phyloP scores from a whole-genome alignment of 2,888 invertebrate species.

The Chydorus sphaericus region DNA sequence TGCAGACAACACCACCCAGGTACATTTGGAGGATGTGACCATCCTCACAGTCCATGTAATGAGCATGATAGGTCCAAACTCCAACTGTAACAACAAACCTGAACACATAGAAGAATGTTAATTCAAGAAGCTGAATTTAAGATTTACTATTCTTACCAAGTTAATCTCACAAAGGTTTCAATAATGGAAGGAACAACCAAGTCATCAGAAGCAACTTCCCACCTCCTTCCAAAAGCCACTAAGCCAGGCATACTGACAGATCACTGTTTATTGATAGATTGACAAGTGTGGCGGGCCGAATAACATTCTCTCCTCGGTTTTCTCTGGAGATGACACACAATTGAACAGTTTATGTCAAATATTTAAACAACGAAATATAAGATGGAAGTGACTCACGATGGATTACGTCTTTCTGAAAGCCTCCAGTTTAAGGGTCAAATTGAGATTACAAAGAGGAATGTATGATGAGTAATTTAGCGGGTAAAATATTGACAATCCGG shows the following conservation, averaged over 20 bases:
- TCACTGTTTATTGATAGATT: background rate
- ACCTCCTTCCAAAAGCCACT: conserved; percentile 34
- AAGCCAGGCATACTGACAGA: conserved; percentile 34
- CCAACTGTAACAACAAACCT: conserved; percentile 51
- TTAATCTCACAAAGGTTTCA: conserved; percentile 31
- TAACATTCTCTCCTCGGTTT: background rate
- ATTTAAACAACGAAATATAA: too few relatives aligned
- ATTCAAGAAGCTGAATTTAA: background rate
- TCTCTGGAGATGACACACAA: too few relatives aligned
- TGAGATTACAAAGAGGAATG: too few relatives aligned
- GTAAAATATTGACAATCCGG: too few relatives aligned
- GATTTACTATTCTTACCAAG: conserved; percentile 29
- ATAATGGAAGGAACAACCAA: conserved; percentile 36
- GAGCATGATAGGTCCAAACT: conserved; percentile 46
- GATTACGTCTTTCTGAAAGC: too few relatives aligned
- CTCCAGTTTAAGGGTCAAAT: too few relatives aligned
- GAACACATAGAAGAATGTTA: background rate
- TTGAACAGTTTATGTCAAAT: too few relatives aligned
- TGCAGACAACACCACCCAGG: conserved; percentile 41
- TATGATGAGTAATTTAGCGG: too few relatives aligned
- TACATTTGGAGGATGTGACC: conserved; percentile 56
- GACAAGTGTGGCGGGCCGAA: background rate
- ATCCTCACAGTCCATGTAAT: conserved; percentile 54
- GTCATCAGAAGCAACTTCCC: conserved; percentile 39
- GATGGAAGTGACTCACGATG: too few relatives aligned